Evolutionary conservation across 2,113 vertebrate species (phyloP), one percentile per base, ranked within the genome.

Genomic region (Sphyrna mokarran): DNA sequence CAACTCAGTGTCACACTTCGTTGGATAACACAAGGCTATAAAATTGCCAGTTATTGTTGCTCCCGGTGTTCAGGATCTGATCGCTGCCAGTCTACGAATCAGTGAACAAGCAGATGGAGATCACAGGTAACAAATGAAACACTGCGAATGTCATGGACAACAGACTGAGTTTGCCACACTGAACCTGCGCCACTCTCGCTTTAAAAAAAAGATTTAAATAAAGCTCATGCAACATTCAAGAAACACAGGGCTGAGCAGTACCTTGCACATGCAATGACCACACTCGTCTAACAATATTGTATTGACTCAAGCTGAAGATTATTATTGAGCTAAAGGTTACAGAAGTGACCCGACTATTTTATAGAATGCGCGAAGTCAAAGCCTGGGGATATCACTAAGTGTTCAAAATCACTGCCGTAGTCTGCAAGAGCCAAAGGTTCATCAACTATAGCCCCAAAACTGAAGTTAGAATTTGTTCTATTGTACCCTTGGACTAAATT

Each of bases 381-480:
- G 94, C 94, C 94, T 72, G 94, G 13, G 94, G 94, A 95, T 54
- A 95, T 95, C 33, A 72, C 69, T 95, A 11, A 14, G 68, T 26
- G 69, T 70, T 95, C 68, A 95, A 95, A 95, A 95, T 95, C 69
- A 95, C 94, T 54, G 37, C 68, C 69, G 69, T 33, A 95, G 72
- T 95, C 94, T 48, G 18, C 61, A 95, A 95, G 26, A 54, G 94
- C 68, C 94, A 95, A 95, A 72, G 69, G 94, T 95, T 95, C 94
- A 72, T 72, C 94, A 95, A 95, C 69, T 95, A 14, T 48, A 95
- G 68, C 69, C 69, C 87, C 40, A 18, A 54, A 48, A 33, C 93
- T 54, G 43, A 26, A 95, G 69, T 48, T 29, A 37, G 69, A 37
- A 72, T 72, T 95, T 95, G 37, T 72, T 72, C 93, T 70, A 95